Base-by-base conservation (phyloP, 2,113 vertebrate species). In the Gavialis gangeticus region DNA sequence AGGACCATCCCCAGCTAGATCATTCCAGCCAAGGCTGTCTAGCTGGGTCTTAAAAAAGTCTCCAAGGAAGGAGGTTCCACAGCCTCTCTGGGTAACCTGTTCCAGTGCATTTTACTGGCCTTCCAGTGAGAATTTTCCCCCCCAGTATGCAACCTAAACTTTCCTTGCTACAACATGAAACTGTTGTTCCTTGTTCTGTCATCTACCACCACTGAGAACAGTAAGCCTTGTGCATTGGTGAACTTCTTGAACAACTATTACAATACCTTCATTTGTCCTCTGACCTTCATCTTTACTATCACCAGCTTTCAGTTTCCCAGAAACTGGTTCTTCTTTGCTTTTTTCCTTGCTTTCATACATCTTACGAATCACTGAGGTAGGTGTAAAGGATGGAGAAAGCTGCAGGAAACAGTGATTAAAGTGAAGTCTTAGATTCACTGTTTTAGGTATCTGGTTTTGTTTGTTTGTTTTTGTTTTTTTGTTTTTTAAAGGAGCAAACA, bases 341-440 rank as follows among this genome's bases (percentile, higher is more conserved):
- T 99, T 99, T 64, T 99, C 99, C 97, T 99, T 99, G 91, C 99
- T 99, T 93, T 99, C 99, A 0, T 99, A 99, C 99, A 99, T 99
- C 98, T 99, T 99, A 82, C 99, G 99, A 76, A 99, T 99, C 91
- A 99, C 99, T 84, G 99, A 99, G 96, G 99, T 99, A 94, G 99
- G 99, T 88, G 99, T 99, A 94, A 99, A 99, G 90, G 99, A 99
- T 86, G 99, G 99, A 71, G 99, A 99, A 79, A 99, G 97, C 99
- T 99, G 97, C 63, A 94, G 89, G 95, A 82, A 88, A 75, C 66
- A 91, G 0, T 30, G 4, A 19, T 30, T 69, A 22, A 30, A 8
- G 21, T 69, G 24, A 71, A 21, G 62, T 63, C 24, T 63, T 63
- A 63, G 62, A 14, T 46, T 46, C 62, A 15, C 27, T 63, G 64